Conservation (phyloP, 2,797 vertebrate species). For the Acanthis flammea region DNA sequence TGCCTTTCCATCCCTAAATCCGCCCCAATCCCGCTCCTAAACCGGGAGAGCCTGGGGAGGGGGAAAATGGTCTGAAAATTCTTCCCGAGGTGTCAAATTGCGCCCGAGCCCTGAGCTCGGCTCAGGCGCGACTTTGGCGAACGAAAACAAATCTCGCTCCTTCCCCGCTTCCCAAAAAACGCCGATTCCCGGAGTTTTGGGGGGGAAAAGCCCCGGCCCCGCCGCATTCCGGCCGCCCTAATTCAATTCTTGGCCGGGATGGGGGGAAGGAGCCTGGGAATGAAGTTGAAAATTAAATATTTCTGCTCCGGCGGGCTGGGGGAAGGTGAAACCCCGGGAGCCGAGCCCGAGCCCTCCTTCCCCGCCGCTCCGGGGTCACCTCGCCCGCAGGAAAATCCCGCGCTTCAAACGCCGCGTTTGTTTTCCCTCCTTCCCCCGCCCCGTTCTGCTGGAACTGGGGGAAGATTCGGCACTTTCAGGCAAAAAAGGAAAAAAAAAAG, state of each 20-base stretch:
- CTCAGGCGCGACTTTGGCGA: background rate
- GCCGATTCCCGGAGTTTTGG: background rate
- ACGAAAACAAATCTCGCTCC: background rate
- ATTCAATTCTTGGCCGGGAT: conserved; percentile 7
- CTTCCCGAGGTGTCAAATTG: background rate
- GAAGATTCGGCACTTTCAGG: background rate
- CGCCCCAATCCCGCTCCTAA: background rate
- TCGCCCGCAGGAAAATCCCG: background rate
- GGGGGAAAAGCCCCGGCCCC: background rate
- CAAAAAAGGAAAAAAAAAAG: background rate
- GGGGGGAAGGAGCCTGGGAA: background rate
- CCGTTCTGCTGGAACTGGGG: background rate
- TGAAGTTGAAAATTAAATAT: conserved; percentile 48
- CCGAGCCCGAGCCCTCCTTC: background rate
- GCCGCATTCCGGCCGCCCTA: background rate
- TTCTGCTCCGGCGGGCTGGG: background rate
- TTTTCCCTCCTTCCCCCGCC: background rate
- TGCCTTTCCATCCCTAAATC: background rate
- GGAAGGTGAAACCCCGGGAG: background rate
- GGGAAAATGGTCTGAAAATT: background rate
- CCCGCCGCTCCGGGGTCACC: background rate
- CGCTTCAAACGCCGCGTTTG: background rate
- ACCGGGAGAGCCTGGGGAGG: fast-evolving
- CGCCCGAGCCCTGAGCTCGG: background rate
- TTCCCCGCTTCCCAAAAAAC: background rate